Evolutionary conservation across 1,140 invertebrate species (phyloP), one percentile per base, ranked within the genome.

Genomic region (Hylyphantes graminicola): DNA sequence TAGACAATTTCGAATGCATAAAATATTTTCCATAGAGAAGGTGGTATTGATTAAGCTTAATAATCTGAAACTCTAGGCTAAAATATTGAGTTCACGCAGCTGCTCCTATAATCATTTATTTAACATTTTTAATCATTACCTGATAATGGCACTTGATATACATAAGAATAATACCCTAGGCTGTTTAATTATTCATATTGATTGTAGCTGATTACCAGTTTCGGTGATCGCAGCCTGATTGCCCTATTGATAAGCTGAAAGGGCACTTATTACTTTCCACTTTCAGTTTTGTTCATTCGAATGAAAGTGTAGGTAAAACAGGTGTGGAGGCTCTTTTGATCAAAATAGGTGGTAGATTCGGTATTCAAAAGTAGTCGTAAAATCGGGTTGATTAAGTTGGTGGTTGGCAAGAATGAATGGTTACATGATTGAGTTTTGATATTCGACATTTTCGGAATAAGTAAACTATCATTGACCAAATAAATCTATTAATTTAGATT

Each of bases 131-230:
- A 74, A 74, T 74, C 72, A 74, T 74, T 74, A 74, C 53, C 72
- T 74, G 54, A 59, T 74, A 74, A 74, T 74, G 72, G 72, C 19
- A 74, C 59, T 55, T 57, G 54, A n/a, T 74, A 59, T 55, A n/a
- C 53, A 57, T 13, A 55, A 54, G 54, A 54, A 70, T 70, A 70
- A 50, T 50, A 70, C 48, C 17, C 50, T 12, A 15, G 15, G n/a
- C 70, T 74, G 72, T 74, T 74, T 74, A 74, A 74, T 74, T 74
- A 74, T 74, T 74, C 72, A 74, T 74, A 57, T 57, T 74, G 72
- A 74, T 74, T 74, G 72, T 57, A 74, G 72, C 13, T 54, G 51
- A 72, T 53, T 72, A 55, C 72, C 54, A 21, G 72, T 74, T 74
- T 74, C 72, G 13, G 72, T 10, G 72, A 74, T 57, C 72, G 72